These are phyloP conservation scores for Pseudomyrmex flavicornis DNA, from an alignment of 1,140 invertebrate genomes.

Conservation along the genomic window DNA sequence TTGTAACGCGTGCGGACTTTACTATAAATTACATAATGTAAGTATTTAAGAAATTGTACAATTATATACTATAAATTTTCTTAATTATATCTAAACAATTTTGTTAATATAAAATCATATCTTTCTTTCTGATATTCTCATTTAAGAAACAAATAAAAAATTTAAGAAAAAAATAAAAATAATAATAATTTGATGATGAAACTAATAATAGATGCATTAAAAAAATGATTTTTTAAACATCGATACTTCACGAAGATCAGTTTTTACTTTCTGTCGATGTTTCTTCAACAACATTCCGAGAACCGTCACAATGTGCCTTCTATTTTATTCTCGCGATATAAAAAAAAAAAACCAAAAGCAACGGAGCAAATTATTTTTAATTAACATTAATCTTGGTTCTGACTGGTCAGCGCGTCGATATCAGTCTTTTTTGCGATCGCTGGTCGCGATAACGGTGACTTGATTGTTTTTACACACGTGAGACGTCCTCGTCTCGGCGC, in stretches of 20 bases:
- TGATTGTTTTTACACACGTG: constrained; percentile 57
- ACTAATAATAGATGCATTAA: not conserved
- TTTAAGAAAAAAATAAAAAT: no score
- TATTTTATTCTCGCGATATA: constrained; percentile 28
- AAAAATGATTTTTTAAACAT: not conserved
- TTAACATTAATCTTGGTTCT: constrained; percentile 65
- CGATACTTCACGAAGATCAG: not conserved
- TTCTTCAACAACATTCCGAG: constrained; percentile 30
- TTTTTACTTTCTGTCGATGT: not conserved
- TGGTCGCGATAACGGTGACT: constrained; percentile 50
- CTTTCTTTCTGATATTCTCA: not conserved
- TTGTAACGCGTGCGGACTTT: constrained; percentile 96
- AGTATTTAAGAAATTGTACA: constrained; percentile 79
- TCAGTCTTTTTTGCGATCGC: constrained; percentile 60
- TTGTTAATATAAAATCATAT: not conserved
- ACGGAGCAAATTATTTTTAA: constrained; percentile 61
- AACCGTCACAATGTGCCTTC: constrained; percentile 2
- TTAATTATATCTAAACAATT: constrained; percentile 4
- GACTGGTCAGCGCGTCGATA: constrained; percentile 55
- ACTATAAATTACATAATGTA: constrained; percentile 95
- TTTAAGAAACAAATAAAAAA: not conserved
- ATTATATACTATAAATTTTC: not conserved
- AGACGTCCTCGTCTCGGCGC: constrained; percentile 39
- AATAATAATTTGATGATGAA: not conserved
- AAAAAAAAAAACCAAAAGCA: constrained; percentile 16